Percentiles rank a stretch among this genome's conserved stretches.
phyloP scores from a whole-genome alignment of 2,113 vertebrate species.

The Pongo pygmaeus region DNA sequence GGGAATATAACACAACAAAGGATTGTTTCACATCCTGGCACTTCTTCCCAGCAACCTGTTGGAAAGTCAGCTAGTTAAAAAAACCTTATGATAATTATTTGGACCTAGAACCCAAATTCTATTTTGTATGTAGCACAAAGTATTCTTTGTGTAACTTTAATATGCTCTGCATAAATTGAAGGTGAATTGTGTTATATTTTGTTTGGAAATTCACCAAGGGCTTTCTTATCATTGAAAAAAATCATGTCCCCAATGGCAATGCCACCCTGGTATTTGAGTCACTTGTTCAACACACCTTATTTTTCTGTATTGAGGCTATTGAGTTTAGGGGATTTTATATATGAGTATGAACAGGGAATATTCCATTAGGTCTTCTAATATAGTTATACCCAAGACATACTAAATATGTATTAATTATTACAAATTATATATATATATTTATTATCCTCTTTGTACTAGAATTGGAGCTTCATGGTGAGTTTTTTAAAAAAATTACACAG shows the following conservation, averaged over 20 bases:
- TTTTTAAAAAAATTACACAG: neutral
- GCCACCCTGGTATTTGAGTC: neutral
- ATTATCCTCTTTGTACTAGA: neutral
- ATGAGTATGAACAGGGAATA: neutral
- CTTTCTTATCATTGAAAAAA: conserved; percentile 22
- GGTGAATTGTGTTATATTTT: neutral
- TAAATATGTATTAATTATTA: neutral
- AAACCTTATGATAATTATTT: neutral
- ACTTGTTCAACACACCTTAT: neutral
- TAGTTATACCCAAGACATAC: neutral
- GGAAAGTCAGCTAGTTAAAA: neutral
- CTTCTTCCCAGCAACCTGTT: neutral
- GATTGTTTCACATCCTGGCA: neutral
- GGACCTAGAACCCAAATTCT: conserved; percentile 30
- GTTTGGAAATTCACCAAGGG: conserved; percentile 44
- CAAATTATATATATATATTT: neutral
- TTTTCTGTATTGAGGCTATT: neutral
- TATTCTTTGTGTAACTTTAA: neutral
- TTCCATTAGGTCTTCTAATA: neutral
- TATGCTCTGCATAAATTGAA: neutral
- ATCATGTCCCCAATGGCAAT: neutral
- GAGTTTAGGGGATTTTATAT: neutral
- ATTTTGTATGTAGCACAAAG: neutral
- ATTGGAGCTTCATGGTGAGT: neutral
- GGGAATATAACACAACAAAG: neutral